These are phyloP conservation scores for Pseudoips prasinana DNA, from an alignment of 2,888 invertebrate species.

Conservation along the genomic window DNA sequence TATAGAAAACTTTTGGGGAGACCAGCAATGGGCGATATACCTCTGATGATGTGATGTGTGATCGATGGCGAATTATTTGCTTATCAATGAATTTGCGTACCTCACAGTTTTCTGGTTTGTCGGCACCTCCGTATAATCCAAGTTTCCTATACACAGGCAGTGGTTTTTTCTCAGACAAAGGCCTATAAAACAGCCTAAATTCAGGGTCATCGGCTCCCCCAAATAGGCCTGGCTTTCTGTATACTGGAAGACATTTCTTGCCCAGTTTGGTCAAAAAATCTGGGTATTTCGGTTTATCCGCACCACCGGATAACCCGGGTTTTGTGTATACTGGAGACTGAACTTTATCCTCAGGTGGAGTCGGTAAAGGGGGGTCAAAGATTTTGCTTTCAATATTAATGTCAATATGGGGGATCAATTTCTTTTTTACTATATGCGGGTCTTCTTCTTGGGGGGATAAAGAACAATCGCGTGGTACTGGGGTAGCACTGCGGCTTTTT, in stretches of 20 bases:
- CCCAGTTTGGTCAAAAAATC: not conserved
- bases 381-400: conserved; percentile 52
- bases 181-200: no score
- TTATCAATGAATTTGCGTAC: conserved; percentile 24
- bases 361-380: conserved; percentile 61
- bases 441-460: conserved; percentile 53
- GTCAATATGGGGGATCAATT: conserved; percentile 62
- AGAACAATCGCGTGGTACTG: conserved; percentile 40
- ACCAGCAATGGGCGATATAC: no score
- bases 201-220: conserved; percentile 4
- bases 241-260: conserved; percentile 22
- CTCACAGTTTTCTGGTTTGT: conserved; percentile 37
- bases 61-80: no score
- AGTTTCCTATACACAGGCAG: conserved; percentile 40
- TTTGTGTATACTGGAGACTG: conserved; percentile 50
- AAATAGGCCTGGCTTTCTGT: conserved; percentile 43
- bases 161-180: not conserved
- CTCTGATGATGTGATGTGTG: no score
- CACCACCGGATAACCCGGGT: conserved; percentile 48
- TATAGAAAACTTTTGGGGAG: no score
- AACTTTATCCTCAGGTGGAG: conserved; percentile 46
- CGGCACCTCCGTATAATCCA: conserved; percentile 39
- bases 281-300: conserved; percentile 5
- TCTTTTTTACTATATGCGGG: conserved; percentile 61
- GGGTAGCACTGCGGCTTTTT: conserved; percentile 46